phyloP scores from a whole-genome alignment of 2,113 vertebrate genomes.

The Stegastes partitus region DNA sequence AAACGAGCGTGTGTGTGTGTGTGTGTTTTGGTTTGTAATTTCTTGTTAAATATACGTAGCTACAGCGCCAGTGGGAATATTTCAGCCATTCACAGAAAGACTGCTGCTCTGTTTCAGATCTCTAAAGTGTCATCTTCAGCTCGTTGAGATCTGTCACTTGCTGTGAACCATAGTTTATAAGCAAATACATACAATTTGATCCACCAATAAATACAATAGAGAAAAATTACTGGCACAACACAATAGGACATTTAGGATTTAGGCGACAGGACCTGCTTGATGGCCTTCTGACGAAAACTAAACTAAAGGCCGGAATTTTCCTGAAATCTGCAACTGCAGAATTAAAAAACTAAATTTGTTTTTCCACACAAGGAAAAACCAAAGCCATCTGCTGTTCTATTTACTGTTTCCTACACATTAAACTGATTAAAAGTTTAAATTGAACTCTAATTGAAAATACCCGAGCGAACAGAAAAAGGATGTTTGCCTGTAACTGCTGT shows the following conservation, averaged over 20 bases:
- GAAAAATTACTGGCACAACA: not conserved
- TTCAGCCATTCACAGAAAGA: no score
- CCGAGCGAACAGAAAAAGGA: slow-evolving; percentile 82
- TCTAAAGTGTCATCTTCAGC: no score
- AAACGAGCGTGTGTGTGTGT: no score
- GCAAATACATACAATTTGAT: not conserved
- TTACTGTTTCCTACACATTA: slow-evolving; percentile 40
- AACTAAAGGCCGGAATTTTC: not conserved
- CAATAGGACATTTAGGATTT: not conserved
- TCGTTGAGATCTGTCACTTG: no score
- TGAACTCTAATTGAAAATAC: slow-evolving; percentile 87
- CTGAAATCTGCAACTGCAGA: not conserved
- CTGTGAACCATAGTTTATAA: not conserved
- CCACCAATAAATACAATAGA: not conserved
- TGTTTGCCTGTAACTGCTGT: slow-evolving; percentile 75
- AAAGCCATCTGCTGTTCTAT: slow-evolving; percentile 19
- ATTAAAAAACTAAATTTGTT: slow-evolving; percentile 15
- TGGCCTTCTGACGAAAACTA: not conserved
- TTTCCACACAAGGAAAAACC: not conserved
- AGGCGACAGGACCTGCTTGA: not conserved
- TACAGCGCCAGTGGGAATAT: no score
- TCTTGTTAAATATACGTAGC: no score
- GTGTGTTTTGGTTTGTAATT: no score
- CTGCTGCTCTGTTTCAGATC: no score
- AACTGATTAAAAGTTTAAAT: slow-evolving; percentile 86